phyloP scores from a whole-genome alignment of 2,888 invertebrate genomes.

The Xestia c-nigrum region DNA sequence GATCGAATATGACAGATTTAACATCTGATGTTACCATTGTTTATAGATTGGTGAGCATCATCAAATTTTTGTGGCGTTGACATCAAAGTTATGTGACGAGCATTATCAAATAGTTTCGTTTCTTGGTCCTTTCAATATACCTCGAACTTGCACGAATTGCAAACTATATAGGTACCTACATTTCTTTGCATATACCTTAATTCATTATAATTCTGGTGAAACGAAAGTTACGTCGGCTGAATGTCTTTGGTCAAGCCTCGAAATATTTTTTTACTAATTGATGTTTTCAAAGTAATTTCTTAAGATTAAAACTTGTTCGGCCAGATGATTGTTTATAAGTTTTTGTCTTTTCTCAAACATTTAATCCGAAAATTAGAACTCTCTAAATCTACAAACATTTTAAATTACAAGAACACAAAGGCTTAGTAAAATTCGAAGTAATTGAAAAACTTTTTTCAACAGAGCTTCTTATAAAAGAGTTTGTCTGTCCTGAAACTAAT shows the following conservation, averaged over 20 bases:
- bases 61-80: too few relatives aligned
- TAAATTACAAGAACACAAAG: not conserved
- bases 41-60: not conserved
- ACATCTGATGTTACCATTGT: too few relatives aligned
- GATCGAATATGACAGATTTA: too few relatives aligned
- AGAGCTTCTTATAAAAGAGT: not conserved
- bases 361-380: not conserved
- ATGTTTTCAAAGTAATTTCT: constrained; percentile 4
- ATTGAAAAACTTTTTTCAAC: not conserved
- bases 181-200: not conserved
- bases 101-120: not conserved
- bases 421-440: not conserved
- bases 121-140: not conserved
- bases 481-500: not conserved
- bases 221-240: not conserved
- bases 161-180: too few relatives aligned
- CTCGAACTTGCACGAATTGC: too few relatives aligned
- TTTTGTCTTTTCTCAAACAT: not conserved
- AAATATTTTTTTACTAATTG: not conserved
- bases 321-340: not conserved
- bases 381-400: not conserved
- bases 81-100: too few relatives aligned
- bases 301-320: not conserved
- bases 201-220: not conserved
- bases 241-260: not conserved